Evolutionary conservation across 2,113 vertebrate species (phyloP), one percentile per base, ranked within the genome.

Genomic region (Corythoichthys haematopterus): DNA sequence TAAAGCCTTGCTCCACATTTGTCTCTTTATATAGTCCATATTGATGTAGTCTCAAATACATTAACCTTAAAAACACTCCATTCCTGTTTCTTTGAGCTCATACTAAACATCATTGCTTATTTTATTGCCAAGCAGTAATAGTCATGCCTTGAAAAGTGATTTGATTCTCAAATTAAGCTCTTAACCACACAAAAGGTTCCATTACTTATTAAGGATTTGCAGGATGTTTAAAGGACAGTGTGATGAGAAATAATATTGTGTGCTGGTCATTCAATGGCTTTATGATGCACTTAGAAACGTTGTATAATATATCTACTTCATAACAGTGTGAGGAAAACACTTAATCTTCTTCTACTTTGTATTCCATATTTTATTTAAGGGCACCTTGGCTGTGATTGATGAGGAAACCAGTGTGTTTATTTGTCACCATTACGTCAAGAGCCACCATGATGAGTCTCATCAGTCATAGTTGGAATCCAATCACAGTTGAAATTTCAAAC

Each of bases 381-480:
- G 68, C 76, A 76, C 73, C 76, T 81, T 72, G 63, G 15, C 6
- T 70, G 76, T 68, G 64, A 70, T 48, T 51, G 69, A 79, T 68
- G 71, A 70, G 56, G 56, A 13, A 9, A 15, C 55, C 16, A 5
- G 59, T 36, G 47, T 38, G 53, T 72, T 68, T 66, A 48, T 69
- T 70, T 61, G 13, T 60, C 61, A 57, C 48, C 36, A 56, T 75
- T 20, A 4, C 4, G 2, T 3, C 40, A 9, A 14, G 56, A 63
- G 40, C 47, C 15, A 35, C 33, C 2, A 52, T 35, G 55, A 28
- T 11, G 16, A 53, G 52, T 33, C 14, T 64, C 58, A 64, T 66
- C 57, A 33, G 48, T 56, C 56, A 48, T 7, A 10, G 45, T 35
- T 51, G 28, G 10, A 48, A 1, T 28, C 7, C 12, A 20, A 53